Conservation (phyloP, 2,113 vertebrate genomes). For the Balaeniceps rex region DNA sequence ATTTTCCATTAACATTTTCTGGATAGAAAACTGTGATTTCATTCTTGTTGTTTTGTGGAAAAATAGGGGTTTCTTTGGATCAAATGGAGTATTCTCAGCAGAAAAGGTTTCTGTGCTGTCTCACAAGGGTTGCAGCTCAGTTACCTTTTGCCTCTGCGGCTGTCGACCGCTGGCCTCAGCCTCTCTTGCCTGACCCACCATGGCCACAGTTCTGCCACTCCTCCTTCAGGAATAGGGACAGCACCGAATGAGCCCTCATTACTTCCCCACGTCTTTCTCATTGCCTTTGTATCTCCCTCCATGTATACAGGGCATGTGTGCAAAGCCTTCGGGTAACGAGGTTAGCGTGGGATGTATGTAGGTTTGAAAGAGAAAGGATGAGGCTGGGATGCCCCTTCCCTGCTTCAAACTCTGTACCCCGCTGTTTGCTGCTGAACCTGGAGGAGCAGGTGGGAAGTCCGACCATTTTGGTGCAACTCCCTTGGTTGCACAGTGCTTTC, state of each 20-base stretch:
- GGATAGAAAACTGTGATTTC: conserved; percentile 50
- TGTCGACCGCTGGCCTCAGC: not conserved
- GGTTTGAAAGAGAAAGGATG: not conserved
- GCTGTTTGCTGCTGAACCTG: not conserved
- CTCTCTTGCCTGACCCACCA: not conserved
- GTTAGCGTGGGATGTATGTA: not conserved
- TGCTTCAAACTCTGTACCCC: not conserved
- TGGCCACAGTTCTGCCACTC: not conserved
- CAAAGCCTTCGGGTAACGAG: not conserved
- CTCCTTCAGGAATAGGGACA: not conserved
- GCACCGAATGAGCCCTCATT: rapidly evolving
- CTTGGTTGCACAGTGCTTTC: rapidly evolving
- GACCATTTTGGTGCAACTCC: not conserved
- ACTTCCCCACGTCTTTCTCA: not conserved
- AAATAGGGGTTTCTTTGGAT: conserved; percentile 6
- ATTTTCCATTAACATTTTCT: conserved; percentile 61
- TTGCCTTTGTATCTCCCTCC: not conserved
- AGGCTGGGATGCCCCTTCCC: not conserved
- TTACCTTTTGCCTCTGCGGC: not conserved
- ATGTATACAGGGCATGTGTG: rapidly evolving
- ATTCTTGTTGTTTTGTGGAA: conserved; percentile 19
- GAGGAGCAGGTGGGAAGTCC: not conserved
- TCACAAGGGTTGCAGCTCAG: not conserved
- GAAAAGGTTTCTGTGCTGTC: not conserved
- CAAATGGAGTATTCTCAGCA: not conserved